phyloP scores from a whole-genome alignment of 2,888 invertebrate species.

The Autographa gamma region DNA sequence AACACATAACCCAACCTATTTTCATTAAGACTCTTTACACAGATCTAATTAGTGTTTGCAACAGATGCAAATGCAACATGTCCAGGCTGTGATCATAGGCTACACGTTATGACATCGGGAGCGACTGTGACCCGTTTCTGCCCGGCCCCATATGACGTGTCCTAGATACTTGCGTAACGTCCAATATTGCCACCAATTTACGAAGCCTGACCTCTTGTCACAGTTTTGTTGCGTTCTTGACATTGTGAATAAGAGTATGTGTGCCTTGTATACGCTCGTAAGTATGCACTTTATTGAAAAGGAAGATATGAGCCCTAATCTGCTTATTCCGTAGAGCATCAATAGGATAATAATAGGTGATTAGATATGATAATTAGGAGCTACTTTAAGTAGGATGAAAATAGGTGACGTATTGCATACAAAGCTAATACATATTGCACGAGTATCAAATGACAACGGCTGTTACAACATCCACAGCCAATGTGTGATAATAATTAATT shows the following conservation, averaged over 20 bases:
- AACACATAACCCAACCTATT: not conserved
- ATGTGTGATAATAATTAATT: no score
- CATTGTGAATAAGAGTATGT: constrained; percentile 12
- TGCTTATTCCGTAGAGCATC: no score
- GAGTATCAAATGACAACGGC: no score
- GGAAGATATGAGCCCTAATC: no score
- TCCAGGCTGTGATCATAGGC: not conserved
- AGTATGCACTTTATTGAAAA: not conserved
- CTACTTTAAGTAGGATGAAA: no score
- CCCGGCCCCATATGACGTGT: constrained; percentile 15
- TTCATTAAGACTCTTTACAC: not conserved
- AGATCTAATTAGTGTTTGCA: not conserved
- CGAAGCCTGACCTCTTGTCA: constrained; percentile 2
- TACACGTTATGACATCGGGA: constrained; percentile 22
- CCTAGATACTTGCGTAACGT: constrained; percentile 16
- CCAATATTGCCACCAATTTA: constrained; percentile 6
- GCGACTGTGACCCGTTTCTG: constrained; percentile 32
- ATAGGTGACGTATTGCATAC: no score
- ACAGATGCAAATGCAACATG: constrained; percentile 3
- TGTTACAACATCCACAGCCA: no score
- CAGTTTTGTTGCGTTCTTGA: constrained; percentile 25
- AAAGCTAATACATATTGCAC: no score
- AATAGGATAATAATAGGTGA: no score
- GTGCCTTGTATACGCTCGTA: not conserved
- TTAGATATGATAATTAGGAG: no score